Evolutionary conservation across 2,797 vertebrate genomes (phyloP).

Genomic region (Ammospiza maritima): DNA sequence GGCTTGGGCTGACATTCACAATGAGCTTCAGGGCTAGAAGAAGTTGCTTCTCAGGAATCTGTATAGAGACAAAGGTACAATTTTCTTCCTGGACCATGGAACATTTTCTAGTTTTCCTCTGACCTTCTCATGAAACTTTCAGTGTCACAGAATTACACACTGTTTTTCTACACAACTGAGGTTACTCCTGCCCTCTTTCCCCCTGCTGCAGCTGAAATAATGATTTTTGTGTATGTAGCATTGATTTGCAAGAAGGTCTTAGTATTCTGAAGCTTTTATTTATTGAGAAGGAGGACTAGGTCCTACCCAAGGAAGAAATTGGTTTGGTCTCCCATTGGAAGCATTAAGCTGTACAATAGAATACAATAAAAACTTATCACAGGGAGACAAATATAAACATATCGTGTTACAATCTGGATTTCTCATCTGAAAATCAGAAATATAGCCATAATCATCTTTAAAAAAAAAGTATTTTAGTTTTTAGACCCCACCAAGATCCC

Average conservation of each 20-base stretch:
- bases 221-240: neutral
- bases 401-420: neutral
- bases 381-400: neutral
- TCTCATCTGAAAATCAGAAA: neutral
- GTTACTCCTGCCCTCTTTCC: neutral
- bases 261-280: neutral
- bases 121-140: neutral
- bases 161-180: neutral
- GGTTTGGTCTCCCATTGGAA: neutral
- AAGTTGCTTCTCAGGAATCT: neutral
- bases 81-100: neutral
- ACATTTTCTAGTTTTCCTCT: neutral
- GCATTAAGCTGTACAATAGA: neutral
- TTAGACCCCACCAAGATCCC: neutral
- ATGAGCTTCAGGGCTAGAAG: neutral
- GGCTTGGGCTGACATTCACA: neutral
- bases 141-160: neutral
- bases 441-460: neutral
- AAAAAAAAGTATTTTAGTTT: neutral
- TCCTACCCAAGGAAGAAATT: neutral
- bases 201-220: neutral
- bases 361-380: neutral
- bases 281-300: neutral
- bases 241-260: neutral
- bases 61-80: neutral